phyloP scores from a whole-genome alignment of 2,797 vertebrate species.

The Buceros bicornis region DNA sequence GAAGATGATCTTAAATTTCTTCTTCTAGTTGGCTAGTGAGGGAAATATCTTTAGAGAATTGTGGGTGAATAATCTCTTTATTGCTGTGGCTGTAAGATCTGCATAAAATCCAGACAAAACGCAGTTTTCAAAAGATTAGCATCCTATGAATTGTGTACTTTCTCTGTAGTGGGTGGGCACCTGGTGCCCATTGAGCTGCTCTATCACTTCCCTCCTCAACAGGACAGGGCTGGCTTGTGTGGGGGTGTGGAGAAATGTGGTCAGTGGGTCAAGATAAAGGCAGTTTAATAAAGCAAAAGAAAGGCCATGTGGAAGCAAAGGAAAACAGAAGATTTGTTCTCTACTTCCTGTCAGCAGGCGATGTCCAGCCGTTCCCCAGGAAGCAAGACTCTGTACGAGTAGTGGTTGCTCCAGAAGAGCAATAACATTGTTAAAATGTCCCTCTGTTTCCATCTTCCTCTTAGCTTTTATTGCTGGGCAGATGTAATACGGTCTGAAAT shows the following conservation, averaged over 20 bases:
- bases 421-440: neutral
- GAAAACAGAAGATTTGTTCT: neutral
- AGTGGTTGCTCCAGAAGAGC: neutral
- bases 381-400: neutral
- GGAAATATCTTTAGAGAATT: no score
- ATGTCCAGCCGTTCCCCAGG: neutral
- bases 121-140: neutral
- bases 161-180: neutral
- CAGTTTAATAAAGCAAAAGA: neutral
- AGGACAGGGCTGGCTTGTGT: no score
- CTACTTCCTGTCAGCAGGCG: neutral
- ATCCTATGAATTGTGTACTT: neutral
- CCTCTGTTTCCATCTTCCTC: neutral
- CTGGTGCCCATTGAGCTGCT: neutral
- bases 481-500: neutral
- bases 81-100: neutral
- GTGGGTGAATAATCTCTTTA: neutral
- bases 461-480: neutral
- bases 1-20: no score
- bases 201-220: neutral
- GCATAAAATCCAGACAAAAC: neutral
- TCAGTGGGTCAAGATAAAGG: neutral
- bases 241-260: neutral
- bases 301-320: neutral
- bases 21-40: no score